These are phyloP conservation scores for Nomada lathburiana DNA, from an alignment of 2,888 invertebrate genomes.

Conservation along the genomic window DNA sequence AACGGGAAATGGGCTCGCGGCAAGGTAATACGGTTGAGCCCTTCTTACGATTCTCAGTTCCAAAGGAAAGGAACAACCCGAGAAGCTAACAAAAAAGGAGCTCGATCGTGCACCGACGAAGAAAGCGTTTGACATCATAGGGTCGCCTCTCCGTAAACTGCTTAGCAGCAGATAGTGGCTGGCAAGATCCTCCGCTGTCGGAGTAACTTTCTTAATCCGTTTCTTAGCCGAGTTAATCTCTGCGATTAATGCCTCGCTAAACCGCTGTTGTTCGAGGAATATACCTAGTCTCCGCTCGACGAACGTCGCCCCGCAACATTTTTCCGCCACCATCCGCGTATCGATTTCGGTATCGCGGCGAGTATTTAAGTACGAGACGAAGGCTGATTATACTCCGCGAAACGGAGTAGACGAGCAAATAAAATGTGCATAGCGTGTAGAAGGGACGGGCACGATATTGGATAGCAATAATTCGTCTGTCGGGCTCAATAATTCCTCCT, in stretches of 20 bases:
- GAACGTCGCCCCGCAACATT: constrained; percentile 11
- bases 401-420: neutral
- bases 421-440: too few species aligned
- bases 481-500: constrained; percentile 43
- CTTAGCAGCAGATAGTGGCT: constrained; percentile 64
- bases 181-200: constrained; percentile 58
- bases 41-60: constrained; percentile 46
- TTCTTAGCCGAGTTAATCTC: constrained; percentile 76
- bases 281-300: constrained; percentile 10
- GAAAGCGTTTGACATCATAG: constrained; percentile 59
- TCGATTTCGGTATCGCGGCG: neutral
- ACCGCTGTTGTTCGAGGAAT: constrained; percentile 25
- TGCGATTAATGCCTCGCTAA: constrained; percentile 75
- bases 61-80: constrained; percentile 38
- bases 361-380: neutral
- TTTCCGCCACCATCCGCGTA: neutral
- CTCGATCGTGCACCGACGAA: constrained; percentile 21
- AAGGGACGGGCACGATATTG: constrained; percentile 15
- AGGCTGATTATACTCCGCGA: neutral
- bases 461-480: constrained; percentile 35
- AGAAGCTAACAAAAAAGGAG: constrained; percentile 21
- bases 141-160: constrained; percentile 67
- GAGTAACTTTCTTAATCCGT: constrained; percentile 75
- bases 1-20: constrained; percentile 45
- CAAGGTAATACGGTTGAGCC: constrained; percentile 52